Base-by-base conservation (phyloP, 1,140 invertebrate species). In the Drosophila melanica region DNA sequence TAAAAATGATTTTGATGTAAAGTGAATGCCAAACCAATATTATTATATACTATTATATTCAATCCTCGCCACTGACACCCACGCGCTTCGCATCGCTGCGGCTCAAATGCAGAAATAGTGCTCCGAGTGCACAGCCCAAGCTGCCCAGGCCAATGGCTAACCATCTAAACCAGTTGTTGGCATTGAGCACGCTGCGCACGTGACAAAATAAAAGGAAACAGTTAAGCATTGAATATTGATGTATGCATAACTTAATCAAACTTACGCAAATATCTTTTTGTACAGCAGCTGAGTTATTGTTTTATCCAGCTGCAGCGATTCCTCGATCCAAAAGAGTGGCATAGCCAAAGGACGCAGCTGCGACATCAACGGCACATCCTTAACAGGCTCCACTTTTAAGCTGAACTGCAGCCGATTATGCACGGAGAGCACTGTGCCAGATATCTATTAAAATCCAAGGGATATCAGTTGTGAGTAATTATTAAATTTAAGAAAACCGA, bases 321-420 rank as follows among this genome's bases (percentile, higher is more conserved):
- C 96, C 90, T 96, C 95, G 2, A 96, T 92, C 96, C 96, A 97
- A 60, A 96, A 95, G 0, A 97, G 10, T 2, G 96, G 96, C 18
- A 95, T 85, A 0, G 96, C 81, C 3, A 94, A 93, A 4, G 81
- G 59, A 0, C 94, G 93, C 7, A 96, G 92, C 16, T 94, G 93
- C 54, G 95, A 94, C 93, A 95, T 95, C 0, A 95, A 67, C 11
- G 93, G 94, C 4, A 96, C 85, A 85, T 96, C 95, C 0, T 93
- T 92, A 4, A 95, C 92, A 51, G 94, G 93, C 14, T 93, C 72
- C 5, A 96, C 76, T 5, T 93, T 93, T 57, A 96, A 93, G 77
- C 94, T 96, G 68, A 96, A 96, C 81, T 96, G 95, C 12, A 96
- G 72, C 14, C 95, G 92, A 80, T 95, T 95, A 58, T 92, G 93